A percentile compares a stretch with the other conserved stretches of the same genome.
Conservation (phyloP, 2,113 vertebrate genomes). For the Fukomys damarensis region DNA sequence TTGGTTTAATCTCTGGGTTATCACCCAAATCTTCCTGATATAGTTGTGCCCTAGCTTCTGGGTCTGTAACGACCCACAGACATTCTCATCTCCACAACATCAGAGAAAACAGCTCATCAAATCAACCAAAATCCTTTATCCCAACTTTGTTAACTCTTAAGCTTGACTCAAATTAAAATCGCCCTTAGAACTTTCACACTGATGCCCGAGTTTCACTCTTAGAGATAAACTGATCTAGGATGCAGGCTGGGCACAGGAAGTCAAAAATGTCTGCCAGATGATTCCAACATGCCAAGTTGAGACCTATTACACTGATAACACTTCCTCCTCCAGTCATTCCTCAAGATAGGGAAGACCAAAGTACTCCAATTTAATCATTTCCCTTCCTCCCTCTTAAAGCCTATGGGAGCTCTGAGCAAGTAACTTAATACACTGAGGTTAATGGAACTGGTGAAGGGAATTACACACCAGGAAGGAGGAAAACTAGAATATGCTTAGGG, state of each 20-base stretch:
- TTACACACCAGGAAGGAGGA: not conserved
- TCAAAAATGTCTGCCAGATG: conserved; percentile 19
- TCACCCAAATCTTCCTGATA: too few species aligned
- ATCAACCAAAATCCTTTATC: too few species aligned
- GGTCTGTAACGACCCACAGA: too few species aligned
- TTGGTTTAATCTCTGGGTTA: too few species aligned
- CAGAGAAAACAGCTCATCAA: too few species aligned
- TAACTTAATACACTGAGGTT: not conserved
- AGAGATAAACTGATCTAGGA: not conserved
- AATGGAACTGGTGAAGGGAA: not conserved
- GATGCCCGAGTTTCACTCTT: not conserved
- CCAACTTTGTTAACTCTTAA: conserved; percentile 6
- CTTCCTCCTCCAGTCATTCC: not conserved
- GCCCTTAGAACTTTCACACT: not conserved
- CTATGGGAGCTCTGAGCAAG: not conserved
- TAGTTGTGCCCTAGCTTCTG: too few species aligned
- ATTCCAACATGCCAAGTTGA: not conserved
- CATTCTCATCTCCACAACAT: too few species aligned
- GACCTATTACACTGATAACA: not conserved
- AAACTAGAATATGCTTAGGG: not conserved
- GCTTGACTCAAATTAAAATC: not conserved
- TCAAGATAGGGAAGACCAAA: not conserved
- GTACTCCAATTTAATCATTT: not conserved
- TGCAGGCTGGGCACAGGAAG: not conserved
- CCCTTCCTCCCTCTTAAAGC: not conserved